Evolutionary conservation across 1,140 invertebrate genomes (phyloP).

Genomic region (Anastatus disparis): DNA sequence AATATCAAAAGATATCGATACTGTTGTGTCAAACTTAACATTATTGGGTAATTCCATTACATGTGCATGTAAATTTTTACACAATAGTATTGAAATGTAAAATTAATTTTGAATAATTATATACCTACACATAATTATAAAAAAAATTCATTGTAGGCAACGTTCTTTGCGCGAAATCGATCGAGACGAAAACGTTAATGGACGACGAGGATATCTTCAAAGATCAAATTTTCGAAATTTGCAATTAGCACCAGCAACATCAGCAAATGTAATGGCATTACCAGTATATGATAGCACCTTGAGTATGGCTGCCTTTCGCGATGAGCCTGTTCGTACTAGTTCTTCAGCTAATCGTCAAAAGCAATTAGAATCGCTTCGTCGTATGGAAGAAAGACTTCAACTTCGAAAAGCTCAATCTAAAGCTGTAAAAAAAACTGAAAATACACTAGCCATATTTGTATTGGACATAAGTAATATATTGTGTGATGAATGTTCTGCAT

Average conservation of each 20-base stretch:
- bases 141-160: slow-evolving; percentile 42
- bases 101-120: background rate
- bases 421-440: slow-evolving; percentile 57
- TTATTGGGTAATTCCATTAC: no score
- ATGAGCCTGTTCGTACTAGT: slow-evolving; percentile 62
- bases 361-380: slow-evolving; percentile 71
- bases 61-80: no score
- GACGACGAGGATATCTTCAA: slow-evolving; percentile 72
- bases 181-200: slow-evolving; percentile 79
- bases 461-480: slow-evolving; percentile 83
- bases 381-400: slow-evolving; percentile 71
- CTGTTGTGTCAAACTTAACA: no score
- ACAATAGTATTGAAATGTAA: no score
- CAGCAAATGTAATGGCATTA: slow-evolving; percentile 49
- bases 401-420: slow-evolving; percentile 52
- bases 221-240: slow-evolving; percentile 42
- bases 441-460: slow-evolving; percentile 84
- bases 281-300: slow-evolving; percentile 68
- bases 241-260: slow-evolving; percentile 35
- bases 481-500: slow-evolving; percentile 73
- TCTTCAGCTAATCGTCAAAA: slow-evolving; percentile 68
- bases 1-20: no score
- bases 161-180: slow-evolving; percentile 59
- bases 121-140: background rate
- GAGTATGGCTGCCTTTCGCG: slow-evolving; percentile 72